Evolutionary conservation across 2,113 vertebrate species (phyloP).

Genomic region (Channa argus): DNA sequence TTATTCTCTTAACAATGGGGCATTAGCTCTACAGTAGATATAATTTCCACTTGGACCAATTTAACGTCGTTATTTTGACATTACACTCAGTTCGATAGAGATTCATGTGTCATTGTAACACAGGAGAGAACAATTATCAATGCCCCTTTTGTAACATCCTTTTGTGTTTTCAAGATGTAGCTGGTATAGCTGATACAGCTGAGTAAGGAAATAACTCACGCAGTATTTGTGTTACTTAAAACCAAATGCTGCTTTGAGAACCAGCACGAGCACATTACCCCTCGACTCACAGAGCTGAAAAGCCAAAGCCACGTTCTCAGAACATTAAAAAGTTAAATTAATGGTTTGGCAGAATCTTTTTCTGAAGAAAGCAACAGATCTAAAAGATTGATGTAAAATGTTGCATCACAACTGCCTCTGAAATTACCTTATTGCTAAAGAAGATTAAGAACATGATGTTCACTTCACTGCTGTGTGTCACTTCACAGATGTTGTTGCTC

Average conservation of each 20-base stretch:
- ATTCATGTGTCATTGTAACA: conserved; percentile 12
- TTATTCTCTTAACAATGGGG: too few relatives aligned
- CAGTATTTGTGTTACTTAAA: neutral
- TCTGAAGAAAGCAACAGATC: neutral
- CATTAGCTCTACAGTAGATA: neutral
- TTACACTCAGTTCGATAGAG: neutral
- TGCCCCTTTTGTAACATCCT: neutral
- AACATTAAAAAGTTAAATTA: too few relatives aligned
- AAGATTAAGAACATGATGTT: neutral
- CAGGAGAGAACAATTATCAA: conserved; percentile 17
- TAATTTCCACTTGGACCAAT: neutral
- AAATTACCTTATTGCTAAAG: neutral
- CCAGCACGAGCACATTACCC: neutral
- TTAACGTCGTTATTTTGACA: neutral
- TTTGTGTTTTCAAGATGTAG: neutral
- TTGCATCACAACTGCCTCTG: conserved; percentile 1
- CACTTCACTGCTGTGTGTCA: too few relatives aligned
- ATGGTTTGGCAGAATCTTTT: neutral
- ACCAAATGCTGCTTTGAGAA: neutral
- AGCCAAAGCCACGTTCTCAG: neutral
- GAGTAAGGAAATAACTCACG: neutral
- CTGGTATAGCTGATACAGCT: neutral
- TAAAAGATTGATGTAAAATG: neutral
- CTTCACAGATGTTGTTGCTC: too few relatives aligned
- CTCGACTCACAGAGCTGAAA: neutral